Base-by-base conservation (phyloP, 2,888 invertebrate genomes). In the Eupithecia subfuscata region DNA sequence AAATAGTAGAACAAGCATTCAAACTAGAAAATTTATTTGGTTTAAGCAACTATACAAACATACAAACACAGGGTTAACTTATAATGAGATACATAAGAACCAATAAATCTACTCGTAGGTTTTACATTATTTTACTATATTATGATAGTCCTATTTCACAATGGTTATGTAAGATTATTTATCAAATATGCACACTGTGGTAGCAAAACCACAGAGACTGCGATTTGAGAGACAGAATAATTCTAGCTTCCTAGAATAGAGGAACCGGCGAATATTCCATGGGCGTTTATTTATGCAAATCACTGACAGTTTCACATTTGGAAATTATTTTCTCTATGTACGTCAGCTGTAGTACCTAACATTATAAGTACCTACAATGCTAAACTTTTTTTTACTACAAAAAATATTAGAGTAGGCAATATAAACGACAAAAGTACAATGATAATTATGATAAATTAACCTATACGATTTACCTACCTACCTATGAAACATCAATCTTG, bases 241-340 rank as follows among this genome's bases (percentile, higher is more conserved):
- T 70, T 52, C 75, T 70, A 67, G 70, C 75, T 48, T 70, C 40
- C 70, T 63, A 52, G 71, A 71, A 75, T 64, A 69, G 73, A 52
- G 70, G 48, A 63, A 52, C 73, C 69, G 45, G 67, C 63, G 67
- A 68, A 76, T 73, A 73, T 70, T 68, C 63, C n/a, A 63, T 40
- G 37, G 60, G 30, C 30, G 73, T 52, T 70, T 71, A 63, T 52
- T 71, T 73, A 73, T 76, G 76, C 73, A 73, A 76, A 73, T 30
- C 70, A 67, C 73, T 73, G 60, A 16, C 63, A 74, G 72, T 52
- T 67, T 68, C 65, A 69, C 52, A 70, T 67, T 37, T 65, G 40
- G 18, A 34, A 65, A 45, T 67, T 45, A 74, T 63, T 60, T 12
- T 60, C 60, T 56, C 56, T 56, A 22, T 22, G 0, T 11, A 56